A percentile compares a stretch with the other conserved stretches of the same genome.
Conservation (phyloP, 2,797 vertebrate species). For the Etheostoma perlongum region DNA sequence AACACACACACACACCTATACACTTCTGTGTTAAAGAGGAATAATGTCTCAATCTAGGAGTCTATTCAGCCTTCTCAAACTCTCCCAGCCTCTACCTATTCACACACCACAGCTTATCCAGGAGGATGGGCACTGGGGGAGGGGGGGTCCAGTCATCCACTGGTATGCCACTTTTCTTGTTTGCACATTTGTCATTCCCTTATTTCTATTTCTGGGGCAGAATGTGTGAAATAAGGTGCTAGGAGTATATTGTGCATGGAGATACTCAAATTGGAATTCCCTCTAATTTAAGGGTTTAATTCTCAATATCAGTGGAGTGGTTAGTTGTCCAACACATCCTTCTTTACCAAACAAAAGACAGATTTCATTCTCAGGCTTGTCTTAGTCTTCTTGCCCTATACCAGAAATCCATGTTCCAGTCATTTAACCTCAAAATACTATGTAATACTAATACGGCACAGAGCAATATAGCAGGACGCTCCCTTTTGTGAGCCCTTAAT, state of each 20-base stretch:
- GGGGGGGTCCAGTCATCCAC: slow-evolving; percentile 15
- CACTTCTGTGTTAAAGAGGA: slow-evolving; percentile 33
- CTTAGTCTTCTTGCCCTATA: slow-evolving; percentile 35
- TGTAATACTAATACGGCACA: slow-evolving; percentile 50
- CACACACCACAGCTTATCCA: slow-evolving; percentile 44
- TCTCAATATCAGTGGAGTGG: slow-evolving; percentile 24
- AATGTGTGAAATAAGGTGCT: neutral
- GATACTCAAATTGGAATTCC: slow-evolving; percentile 37
- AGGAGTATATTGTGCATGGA: slow-evolving; percentile 7
- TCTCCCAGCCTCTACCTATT: slow-evolving; percentile 47
- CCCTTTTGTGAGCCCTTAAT: slow-evolving; percentile 71
- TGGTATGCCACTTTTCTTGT: slow-evolving; percentile 44
- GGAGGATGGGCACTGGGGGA: slow-evolving; percentile 17
- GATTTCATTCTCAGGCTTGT: slow-evolving; percentile 31
- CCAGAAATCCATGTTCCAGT: slow-evolving; percentile 39
- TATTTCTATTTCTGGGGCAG: slow-evolving; percentile 15
- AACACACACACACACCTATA: slow-evolving; percentile 28
- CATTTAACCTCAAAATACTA: slow-evolving; percentile 71
- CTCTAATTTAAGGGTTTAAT: slow-evolving; percentile 44
- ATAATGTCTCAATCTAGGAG: slow-evolving; percentile 70
- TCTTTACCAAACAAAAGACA: slow-evolving; percentile 60
- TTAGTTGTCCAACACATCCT: slow-evolving; percentile 17
- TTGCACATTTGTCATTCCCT: slow-evolving; percentile 38
- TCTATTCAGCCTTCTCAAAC: slow-evolving; percentile 62
- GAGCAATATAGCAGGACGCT: slow-evolving; percentile 59